Evolutionary conservation across 2,888 invertebrate species (phyloP).

Genomic region (Lottia scabra): DNA sequence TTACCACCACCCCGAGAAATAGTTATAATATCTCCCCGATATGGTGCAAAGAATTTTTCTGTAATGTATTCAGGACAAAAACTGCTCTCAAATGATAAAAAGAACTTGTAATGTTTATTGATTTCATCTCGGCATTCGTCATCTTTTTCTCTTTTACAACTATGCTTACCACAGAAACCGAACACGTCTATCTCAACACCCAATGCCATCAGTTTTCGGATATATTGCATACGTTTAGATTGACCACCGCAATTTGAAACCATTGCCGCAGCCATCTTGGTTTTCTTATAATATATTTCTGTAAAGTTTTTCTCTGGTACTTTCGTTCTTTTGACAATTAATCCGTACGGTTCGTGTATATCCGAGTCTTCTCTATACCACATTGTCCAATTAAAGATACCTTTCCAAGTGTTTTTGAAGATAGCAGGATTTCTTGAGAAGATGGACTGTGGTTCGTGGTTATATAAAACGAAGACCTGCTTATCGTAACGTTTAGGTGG

Average conservation of each 20-base stretch:
- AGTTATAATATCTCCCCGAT: background rate
- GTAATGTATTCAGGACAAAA: background rate
- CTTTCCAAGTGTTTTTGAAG: background rate
- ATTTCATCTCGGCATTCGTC: background rate
- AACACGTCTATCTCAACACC: background rate
- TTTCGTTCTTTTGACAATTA: background rate
- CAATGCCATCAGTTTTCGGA: background rate
- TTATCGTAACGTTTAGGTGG: background rate
- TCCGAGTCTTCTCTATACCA: conserved; percentile 1
- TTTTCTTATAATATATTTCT: background rate
- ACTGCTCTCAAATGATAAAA: background rate
- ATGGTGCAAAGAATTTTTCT: background rate
- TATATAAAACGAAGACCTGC: background rate
- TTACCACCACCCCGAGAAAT: background rate
- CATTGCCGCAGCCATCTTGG: background rate
- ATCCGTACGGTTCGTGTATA: background rate
- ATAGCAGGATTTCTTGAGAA: background rate
- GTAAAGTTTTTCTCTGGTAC: background rate
- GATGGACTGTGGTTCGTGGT: background rate
- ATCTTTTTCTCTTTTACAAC: background rate
- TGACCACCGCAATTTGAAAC: background rate
- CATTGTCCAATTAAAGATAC: background rate
- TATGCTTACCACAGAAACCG: background rate
- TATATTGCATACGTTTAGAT: background rate
- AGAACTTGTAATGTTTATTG: background rate